Percentiles rank a stretch among this genome's conserved stretches.
Evolutionary conservation across 2,113 vertebrate genomes (phyloP).

Genomic region (Turdus rufiventris): DNA sequence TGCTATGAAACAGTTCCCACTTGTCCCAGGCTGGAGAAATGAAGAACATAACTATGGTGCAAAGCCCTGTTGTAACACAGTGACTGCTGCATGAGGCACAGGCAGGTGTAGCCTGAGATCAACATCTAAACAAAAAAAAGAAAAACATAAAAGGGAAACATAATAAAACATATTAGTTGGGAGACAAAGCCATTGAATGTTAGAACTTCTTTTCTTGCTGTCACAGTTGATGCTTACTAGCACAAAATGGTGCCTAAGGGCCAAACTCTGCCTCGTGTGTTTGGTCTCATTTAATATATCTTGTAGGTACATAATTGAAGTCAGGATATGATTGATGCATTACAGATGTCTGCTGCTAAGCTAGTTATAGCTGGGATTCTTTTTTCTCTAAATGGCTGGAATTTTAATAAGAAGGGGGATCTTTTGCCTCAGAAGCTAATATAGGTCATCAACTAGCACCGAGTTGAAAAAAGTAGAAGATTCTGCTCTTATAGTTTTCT

Average conservation of each 20-base stretch:
- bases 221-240: not conserved
- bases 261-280: not conserved
- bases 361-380: not conserved
- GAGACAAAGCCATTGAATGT: not conserved
- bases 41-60: not conserved
- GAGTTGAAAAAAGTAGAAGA: not conserved
- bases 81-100: not conserved
- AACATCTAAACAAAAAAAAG: not conserved
- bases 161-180: not conserved
- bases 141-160: not conserved
- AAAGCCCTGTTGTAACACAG: not conserved
- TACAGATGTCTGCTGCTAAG: not conserved
- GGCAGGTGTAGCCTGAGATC: not conserved
- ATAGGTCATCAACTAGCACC: not conserved
- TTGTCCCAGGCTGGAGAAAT: not conserved
- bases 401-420: not conserved
- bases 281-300: not conserved
- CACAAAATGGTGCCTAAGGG: not conserved
- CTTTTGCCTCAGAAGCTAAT: not conserved
- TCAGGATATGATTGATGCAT: not conserved
- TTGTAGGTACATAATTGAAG: not conserved
- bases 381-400: not conserved
- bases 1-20: not conserved
- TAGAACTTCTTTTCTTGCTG: not conserved
- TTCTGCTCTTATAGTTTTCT: not conserved